These are phyloP conservation scores for Siderastrea siderea DNA, from an alignment of 92 coral and sea anemone species.

Conservation along the genomic window DNA sequence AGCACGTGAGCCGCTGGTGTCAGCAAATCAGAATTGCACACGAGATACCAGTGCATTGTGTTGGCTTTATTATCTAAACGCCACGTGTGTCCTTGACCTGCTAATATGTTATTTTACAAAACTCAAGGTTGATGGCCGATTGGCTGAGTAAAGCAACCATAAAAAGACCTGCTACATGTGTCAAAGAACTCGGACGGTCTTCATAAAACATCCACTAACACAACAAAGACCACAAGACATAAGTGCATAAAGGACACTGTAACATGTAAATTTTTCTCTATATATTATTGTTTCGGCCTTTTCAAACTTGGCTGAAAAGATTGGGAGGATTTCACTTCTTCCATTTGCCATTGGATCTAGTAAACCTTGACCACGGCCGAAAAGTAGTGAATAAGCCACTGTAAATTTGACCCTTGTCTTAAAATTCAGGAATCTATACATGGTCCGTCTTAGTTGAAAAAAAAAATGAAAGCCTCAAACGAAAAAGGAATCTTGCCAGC, in stretches of 20 bases:
- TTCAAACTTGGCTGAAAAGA: neutral
- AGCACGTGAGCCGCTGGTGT: constrained; percentile 38
- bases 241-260: too few species aligned
- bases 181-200: neutral
- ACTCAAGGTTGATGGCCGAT: neutral
- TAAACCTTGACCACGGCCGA: too few species aligned
- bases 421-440: neutral
- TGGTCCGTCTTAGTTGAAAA: neutral
- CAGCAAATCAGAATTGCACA: constrained; percentile 52
- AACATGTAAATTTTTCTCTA: neutral
- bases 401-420: neutral
- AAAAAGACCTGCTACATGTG: constrained; percentile 31
- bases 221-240: too few species aligned
- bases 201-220: neutral
- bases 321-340: neutral
- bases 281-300: too few species aligned
- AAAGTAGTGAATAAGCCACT: neutral
- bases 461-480: neutral
- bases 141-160: constrained; percentile 21
- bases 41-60: constrained; percentile 29
- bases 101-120: constrained; percentile 23
- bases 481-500: too few species aligned
- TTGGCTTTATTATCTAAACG: constrained; percentile 13
- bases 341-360: neutral
- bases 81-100: constrained; percentile 42